Percentiles rank a stretch among this genome's conserved stretches.
Conservation (phyloP, 2,113 vertebrate species). For the Microtus montanus region DNA sequence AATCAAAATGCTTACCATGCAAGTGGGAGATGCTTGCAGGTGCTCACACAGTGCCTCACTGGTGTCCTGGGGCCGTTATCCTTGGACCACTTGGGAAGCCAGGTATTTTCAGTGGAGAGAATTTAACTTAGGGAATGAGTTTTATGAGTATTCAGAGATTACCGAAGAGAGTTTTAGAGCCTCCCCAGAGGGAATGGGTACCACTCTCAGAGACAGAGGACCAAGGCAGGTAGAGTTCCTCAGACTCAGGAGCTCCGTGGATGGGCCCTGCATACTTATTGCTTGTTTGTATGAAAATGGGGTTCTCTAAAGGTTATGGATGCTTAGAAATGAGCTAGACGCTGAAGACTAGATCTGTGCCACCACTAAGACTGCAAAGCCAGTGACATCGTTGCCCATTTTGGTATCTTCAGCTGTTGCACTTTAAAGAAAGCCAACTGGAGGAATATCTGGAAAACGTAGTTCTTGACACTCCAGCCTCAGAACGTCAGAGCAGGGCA, state of each 20-base stretch:
- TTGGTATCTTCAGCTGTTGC: too few species aligned
- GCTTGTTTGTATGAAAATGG: neutral
- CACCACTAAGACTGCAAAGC: neutral
- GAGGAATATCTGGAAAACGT: neutral
- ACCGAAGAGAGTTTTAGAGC: neutral
- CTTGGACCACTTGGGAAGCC: neutral
- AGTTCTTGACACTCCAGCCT: neutral
- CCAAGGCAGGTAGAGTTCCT: neutral
- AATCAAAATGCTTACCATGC: neutral
- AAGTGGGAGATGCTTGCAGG: neutral
- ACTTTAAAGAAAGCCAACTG: neutral
- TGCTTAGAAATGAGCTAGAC: neutral
- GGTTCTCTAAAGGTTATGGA: neutral
- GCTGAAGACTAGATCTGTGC: too few species aligned
- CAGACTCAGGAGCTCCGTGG: rapidly evolving
- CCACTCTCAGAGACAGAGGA: rapidly evolving
- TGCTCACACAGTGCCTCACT: too few species aligned
- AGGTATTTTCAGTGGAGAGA: neutral
- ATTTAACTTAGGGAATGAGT: neutral
- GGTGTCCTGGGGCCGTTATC: too few species aligned
- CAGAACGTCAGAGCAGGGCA: neutral
- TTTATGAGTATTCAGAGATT: neutral
- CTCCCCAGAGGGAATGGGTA: neutral
- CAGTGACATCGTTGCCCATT: neutral
- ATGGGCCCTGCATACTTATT: neutral